A percentile compares a stretch with the other conserved stretches of the same genome.
Conservation (phyloP, 2,888 invertebrate species). For the Perizoma flavofasciatum region DNA sequence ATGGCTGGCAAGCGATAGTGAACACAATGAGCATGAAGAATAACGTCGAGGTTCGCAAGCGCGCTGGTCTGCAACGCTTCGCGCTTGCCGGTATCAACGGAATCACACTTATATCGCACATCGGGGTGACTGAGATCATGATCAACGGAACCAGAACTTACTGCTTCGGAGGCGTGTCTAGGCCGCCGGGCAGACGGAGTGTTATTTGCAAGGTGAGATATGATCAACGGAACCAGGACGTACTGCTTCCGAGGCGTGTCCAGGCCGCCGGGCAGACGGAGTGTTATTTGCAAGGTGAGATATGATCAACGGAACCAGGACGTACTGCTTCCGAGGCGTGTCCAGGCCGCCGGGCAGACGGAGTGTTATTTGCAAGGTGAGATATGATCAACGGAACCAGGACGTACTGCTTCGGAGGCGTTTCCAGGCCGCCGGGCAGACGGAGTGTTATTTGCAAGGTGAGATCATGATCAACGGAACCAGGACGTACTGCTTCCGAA, state of each 20-base stretch:
- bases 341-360: too few relatives aligned
- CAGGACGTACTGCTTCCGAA: too few relatives aligned
- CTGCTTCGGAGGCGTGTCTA: conserved; percentile 74
- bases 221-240: too few relatives aligned
- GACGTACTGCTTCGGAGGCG: too few relatives aligned
- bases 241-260: too few relatives aligned
- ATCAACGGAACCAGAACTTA: conserved; percentile 75
- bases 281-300: conserved; percentile 70
- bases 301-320: too few relatives aligned
- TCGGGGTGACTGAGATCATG: conserved; percentile 79
- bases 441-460: conserved; percentile 69
- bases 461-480: too few relatives aligned
- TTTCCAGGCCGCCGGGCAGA: too few relatives aligned
- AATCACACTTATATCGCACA: conserved; percentile 74
- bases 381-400: too few relatives aligned
- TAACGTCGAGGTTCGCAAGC: conserved; percentile 77
- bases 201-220: conserved; percentile 72
- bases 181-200: conserved; percentile 72
- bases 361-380: conserved; percentile 70
- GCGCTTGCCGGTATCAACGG: conserved; percentile 79
- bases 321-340: too few relatives aligned
- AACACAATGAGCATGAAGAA: conserved; percentile 81
- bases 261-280: too few relatives aligned
- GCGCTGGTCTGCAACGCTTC: conserved; percentile 75
- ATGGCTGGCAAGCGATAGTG: conserved; percentile 80